Evolutionary conservation across 2,888 invertebrate species (phyloP).

Genomic region (Aphidius colemani): DNA sequence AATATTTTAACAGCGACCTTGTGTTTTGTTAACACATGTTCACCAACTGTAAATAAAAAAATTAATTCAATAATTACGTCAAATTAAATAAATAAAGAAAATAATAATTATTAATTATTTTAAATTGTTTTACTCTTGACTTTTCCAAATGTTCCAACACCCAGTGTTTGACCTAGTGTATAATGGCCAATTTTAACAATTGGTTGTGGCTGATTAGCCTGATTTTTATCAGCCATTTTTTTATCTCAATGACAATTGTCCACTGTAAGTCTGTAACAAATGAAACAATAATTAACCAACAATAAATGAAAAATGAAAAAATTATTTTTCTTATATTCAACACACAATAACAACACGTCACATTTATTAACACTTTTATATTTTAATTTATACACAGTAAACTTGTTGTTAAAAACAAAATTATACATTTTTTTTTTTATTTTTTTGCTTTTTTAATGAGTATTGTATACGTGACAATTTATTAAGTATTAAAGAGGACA

Average conservation of each 20-base stretch:
- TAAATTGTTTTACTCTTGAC: slow-evolving; percentile 78
- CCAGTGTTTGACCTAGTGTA: slow-evolving; percentile 88
- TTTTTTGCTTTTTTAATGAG: too few relatives aligned
- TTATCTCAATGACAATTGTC: neutral
- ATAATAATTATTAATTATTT: neutral
- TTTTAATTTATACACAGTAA: too few relatives aligned
- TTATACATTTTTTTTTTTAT: too few relatives aligned
- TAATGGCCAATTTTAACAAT: slow-evolving; percentile 98
- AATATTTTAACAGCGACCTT: slow-evolving; percentile 99
- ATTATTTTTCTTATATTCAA: too few relatives aligned
- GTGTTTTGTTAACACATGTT: slow-evolving; percentile 96
- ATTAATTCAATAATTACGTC: neutral
- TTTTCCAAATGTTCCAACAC: slow-evolving; percentile 99
- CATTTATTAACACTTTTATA: too few relatives aligned
- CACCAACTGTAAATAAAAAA: slow-evolving; percentile 71
- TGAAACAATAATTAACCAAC: too few relatives aligned
- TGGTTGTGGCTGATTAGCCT: slow-evolving; percentile 65
- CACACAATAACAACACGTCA: too few relatives aligned
- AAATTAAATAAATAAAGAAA: neutral
- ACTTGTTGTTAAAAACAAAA: too few relatives aligned
- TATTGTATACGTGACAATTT: too few relatives aligned
- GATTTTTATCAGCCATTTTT: slow-evolving; percentile 52
- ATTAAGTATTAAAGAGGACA: too few relatives aligned
- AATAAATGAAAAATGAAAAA: too few relatives aligned
- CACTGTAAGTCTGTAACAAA: too few relatives aligned